Evolutionary conservation across 2,113 vertebrate species (phyloP).

Genomic region (Mesoclemmys tuberculata): DNA sequence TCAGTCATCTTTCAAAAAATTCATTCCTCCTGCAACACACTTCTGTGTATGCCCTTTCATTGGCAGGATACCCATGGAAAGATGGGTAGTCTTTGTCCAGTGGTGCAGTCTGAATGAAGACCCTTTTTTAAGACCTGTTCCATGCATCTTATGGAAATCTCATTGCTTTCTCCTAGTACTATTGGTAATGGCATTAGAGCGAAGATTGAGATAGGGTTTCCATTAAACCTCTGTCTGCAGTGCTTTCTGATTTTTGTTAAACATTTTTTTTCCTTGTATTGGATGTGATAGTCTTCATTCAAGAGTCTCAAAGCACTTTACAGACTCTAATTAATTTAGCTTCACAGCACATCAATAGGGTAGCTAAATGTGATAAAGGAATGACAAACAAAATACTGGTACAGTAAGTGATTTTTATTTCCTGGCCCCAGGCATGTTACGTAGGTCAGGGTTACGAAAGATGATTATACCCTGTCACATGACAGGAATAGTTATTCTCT

Average conservation of each 20-base stretch:
- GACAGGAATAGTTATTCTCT: constrained; percentile 6
- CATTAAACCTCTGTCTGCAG: background rate
- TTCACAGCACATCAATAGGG: background rate
- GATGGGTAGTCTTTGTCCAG: background rate
- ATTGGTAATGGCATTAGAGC: background rate
- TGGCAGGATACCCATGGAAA: background rate
- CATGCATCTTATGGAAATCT: background rate
- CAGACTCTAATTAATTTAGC: background rate
- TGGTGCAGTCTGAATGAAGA: background rate
- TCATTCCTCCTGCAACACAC: background rate
- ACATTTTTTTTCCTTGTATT: background rate
- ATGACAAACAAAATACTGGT: constrained; percentile 9
- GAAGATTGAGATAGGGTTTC: background rate
- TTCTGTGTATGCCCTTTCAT: background rate
- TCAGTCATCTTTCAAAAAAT: background rate
- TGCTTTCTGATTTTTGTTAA: background rate
- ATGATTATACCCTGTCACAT: constrained; percentile 38
- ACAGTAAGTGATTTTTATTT: constrained; percentile 29
- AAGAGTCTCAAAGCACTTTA: constrained; percentile 28
- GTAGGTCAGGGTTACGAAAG: background rate
- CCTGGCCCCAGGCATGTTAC: background rate
- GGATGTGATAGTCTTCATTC: background rate
- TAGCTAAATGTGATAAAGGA: constrained; percentile 14
- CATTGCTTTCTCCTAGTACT: background rate
- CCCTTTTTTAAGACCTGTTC: background rate